Evolutionary conservation across 2,113 vertebrate genomes (phyloP).

Genomic region (Phainopepla nitens): DNA sequence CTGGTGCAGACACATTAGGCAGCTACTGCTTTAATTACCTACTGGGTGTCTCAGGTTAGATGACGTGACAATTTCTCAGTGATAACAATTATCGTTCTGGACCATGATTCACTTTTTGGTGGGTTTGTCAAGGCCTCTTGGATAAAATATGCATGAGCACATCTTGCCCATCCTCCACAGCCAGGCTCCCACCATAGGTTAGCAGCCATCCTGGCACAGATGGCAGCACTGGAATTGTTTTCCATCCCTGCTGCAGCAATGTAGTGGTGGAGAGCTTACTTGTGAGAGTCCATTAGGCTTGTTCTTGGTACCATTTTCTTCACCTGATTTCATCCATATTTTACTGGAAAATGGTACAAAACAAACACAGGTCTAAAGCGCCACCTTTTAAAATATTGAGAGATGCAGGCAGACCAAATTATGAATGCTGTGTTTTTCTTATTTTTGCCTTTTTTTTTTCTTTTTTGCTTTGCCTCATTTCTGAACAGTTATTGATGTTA

Average conservation of each 20-base stretch:
- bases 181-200: neutral
- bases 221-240: neutral
- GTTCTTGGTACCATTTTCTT: neutral
- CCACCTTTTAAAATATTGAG: neutral
- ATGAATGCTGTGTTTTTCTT: neutral
- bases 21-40: constrained; percentile 5
- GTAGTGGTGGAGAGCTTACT: neutral
- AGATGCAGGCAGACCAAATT: neutral
- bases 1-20: neutral
- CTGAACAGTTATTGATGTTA: neutral
- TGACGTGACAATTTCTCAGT: neutral
- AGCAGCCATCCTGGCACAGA: neutral
- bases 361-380: neutral
- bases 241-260: neutral
- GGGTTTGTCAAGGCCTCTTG: neutral
- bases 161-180: neutral
- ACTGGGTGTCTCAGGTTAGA: neutral
- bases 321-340: neutral
- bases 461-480: neutral
- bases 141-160: constrained; percentile 33
- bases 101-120: neutral
- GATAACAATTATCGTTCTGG: neutral
- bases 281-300: neutral
- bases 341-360: neutral
- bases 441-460: too few relatives aligned